These are phyloP conservation scores for Pedionomus torquatus DNA, from an alignment of 2,113 vertebrate genomes.

Conservation along the genomic window DNA sequence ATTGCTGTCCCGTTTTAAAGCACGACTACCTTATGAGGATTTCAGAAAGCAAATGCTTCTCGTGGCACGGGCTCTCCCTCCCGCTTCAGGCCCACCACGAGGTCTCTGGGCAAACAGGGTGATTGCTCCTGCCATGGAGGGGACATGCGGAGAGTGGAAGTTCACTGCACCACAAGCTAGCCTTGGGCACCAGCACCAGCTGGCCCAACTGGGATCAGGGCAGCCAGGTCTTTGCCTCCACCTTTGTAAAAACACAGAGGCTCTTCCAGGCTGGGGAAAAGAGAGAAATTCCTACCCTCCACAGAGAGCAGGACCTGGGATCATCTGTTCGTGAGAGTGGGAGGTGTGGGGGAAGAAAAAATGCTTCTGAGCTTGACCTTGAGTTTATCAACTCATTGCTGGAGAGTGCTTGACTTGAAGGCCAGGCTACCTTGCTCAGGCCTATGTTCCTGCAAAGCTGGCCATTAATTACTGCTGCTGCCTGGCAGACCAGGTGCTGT, in stretches of 20 bases:
- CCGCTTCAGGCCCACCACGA: background rate
- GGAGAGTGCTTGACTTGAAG: background rate
- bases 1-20: background rate
- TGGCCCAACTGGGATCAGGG: background rate
- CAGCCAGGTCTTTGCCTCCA: background rate
- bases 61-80: background rate
- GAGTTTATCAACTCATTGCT: background rate
- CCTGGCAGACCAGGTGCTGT: background rate
- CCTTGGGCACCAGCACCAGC: accelerated
- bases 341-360: background rate
- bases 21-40: conserved; percentile 8
- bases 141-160: accelerated
- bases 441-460: accelerated
- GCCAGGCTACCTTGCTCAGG: background rate
- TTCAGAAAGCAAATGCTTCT: background rate
- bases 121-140: accelerated
- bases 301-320: background rate
- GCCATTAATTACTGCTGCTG: background rate
- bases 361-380: background rate
- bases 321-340: background rate
- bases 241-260: background rate
- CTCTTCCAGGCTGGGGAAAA: background rate
- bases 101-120: background rate
- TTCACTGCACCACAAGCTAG: accelerated
- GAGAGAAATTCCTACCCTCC: background rate